Base-by-base conservation (phyloP, 2,888 invertebrate species). In the Pharmacophagus antenor region DNA sequence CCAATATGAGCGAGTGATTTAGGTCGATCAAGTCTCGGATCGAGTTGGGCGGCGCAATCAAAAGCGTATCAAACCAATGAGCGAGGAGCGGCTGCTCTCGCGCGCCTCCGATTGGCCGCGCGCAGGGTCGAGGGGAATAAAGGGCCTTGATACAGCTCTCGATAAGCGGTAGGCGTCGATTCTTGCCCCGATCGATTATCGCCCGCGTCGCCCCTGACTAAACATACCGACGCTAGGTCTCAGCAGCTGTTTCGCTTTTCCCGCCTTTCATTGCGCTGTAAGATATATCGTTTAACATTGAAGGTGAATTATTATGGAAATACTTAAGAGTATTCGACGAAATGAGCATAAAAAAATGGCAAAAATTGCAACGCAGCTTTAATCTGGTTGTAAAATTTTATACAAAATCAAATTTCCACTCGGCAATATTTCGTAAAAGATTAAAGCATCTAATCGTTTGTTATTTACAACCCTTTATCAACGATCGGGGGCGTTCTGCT, bases 391-490 rank as follows among this genome's bases (percentile, higher is more conserved):
- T 85, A 84, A 85, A 86, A 51, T 73, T 63, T 65, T 67, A 69
- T 66, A 65, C 63, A 71, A 79, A 80, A 84, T 81, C 78, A 81
- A 82, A 80, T 77, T 81, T 80, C 77, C 80, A 79, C 73, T 70
- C 65, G 76, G 82, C 79, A 79, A 80, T 83, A 80, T 79, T 80
- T 77, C n/a, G 67, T 76, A 79, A 70, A 67, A 79, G 84, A 85
- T 85, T 83, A 84, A 76, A 56, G 70, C 68, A 69, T 72, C 80
- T 84, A 84, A 88, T 87, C 86, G 77, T 65, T 48, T 56, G 80
- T 85, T 82, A 88, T 88, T 89, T 88, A 88, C 85, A 85, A 73
- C 78, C 83, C 81, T 85, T 87, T 88, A 89, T 88, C 85, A 84
- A 75, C 69, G 70, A 67, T 72, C 74, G 73, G 75, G 76, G 80